Evolutionary conservation across 2,888 invertebrate species (phyloP).

Genomic region (Cryptocephalus primarius): DNA sequence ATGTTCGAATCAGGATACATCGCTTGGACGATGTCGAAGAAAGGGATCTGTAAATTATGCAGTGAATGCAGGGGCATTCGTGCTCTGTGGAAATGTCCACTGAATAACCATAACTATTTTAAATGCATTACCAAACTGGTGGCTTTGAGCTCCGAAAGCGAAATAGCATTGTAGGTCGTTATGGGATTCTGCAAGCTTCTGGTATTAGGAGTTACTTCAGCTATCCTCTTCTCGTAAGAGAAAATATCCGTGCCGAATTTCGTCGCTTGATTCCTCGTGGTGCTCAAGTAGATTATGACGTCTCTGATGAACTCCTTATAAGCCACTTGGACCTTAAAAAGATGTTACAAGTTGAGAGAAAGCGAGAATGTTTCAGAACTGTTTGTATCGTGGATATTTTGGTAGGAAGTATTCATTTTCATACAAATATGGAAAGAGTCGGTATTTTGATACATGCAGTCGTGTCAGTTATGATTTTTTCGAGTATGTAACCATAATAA

Average conservation of each 20-base stretch:
- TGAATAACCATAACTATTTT: not conserved
- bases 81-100: no score
- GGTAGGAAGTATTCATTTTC: no score
- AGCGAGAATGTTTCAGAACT: no score
- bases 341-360: not conserved
- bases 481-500: no score
- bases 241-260: slow-evolving; percentile 43
- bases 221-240: slow-evolving; percentile 44
- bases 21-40: slow-evolving; percentile 38
- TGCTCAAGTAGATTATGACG: slow-evolving; percentile 38
- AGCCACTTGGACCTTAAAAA: slow-evolving; percentile 36
- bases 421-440: no score
- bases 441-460: no score
- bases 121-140: slow-evolving; percentile 30
- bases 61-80: no score
- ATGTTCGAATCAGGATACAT: slow-evolving; percentile 40
- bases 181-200: slow-evolving; percentile 31
- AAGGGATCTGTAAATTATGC: slow-evolving; percentile 35
- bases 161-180: slow-evolving; percentile 31
- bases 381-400: no score
- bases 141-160: slow-evolving; percentile 34
- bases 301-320: slow-evolving; percentile 43
- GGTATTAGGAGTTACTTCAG: slow-evolving; percentile 39
- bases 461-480: no score
- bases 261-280: slow-evolving; percentile 36